Conservation (phyloP, 2,888 invertebrate species). For the Metalampra italica region DNA sequence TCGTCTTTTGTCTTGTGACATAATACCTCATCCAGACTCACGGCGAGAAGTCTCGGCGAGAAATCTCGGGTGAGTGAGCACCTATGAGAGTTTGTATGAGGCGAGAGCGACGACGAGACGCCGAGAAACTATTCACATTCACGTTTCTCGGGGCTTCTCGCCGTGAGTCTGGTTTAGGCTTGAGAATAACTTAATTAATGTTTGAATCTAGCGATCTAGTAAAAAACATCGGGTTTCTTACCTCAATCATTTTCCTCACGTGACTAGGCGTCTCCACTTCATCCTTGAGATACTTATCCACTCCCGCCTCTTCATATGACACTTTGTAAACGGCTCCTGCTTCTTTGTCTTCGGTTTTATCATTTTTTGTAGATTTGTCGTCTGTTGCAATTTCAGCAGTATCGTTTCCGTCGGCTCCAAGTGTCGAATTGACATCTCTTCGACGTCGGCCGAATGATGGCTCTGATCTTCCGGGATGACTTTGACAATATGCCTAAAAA, state of each 20-base stretch:
- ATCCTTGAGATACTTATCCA: constrained; percentile 69
- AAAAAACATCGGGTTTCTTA: constrained; percentile 37
- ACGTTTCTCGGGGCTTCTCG: too few relatives aligned
- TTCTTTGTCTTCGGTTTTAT: constrained; percentile 39
- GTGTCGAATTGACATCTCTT: constrained; percentile 72
- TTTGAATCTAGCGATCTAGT: too few relatives aligned
- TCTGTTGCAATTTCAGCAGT: constrained; percentile 44
- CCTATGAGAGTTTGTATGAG: too few relatives aligned
- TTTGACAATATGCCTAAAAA: constrained; percentile 87
- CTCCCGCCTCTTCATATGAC: constrained; percentile 58
- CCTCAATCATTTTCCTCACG: constrained; percentile 94
- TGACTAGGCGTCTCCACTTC: constrained; percentile 83
- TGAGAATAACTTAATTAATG: too few relatives aligned
- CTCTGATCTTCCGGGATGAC: constrained; percentile 88
- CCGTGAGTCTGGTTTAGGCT: too few relatives aligned
- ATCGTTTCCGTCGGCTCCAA: constrained; percentile 41
- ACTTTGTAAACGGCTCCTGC: constrained; percentile 53
- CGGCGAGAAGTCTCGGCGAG: too few relatives aligned
- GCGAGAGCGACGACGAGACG: too few relatives aligned
- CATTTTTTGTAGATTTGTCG: constrained; percentile 24
- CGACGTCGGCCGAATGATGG: constrained; percentile 88
- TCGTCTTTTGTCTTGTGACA: too few relatives aligned
- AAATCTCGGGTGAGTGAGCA: too few relatives aligned
- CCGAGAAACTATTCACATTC: too few relatives aligned
- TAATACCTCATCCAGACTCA: too few relatives aligned